Base-by-base conservation (phyloP, 2,797 vertebrate species). In the Gymnothorax reevesii region DNA sequence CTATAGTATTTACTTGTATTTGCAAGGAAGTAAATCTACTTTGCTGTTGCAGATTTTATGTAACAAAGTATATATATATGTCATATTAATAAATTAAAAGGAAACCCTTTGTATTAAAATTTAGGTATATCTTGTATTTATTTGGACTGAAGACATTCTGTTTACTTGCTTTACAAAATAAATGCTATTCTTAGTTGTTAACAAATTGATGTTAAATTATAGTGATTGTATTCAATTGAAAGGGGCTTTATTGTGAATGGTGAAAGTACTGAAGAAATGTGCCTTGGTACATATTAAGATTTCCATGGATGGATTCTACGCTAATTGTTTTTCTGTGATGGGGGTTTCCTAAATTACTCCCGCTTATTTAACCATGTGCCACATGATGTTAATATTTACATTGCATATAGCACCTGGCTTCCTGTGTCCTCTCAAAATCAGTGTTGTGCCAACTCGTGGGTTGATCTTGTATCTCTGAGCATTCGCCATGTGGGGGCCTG, bases 11-110 rank as follows among this genome's bases (percentile, higher is more conserved):
- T 96, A 96, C 95, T 93, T 96, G 93, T 96, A 95, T 93, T 97
- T 97, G 96, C 96, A 96, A 97, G 95, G 95, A 96, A 96, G 96
- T 96, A 95, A 96, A 94, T 92, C 95, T 95, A 95, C 95, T 97
- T 97, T 97, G 96, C 97, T 96, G 96, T 98, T 97, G 96, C 97
- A 97, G 95, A 97, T 97, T 98, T 98, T 97, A 97, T 97, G 97
- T 98, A 97, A 97, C 94, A 96, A 97, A 22, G 9, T 69, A 69
- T 60, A 60, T 94, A 93, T 94, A 92, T 94, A 96, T 96, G 94
- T 97, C 96, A 93, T 95, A 96, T 96, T 96, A 97, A 97, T 97
- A 97, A 97, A 96, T 95, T 83, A 92, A 93, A 95, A 96, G 90
- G 93, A 93, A 93, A 94, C 96, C 95, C 93, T 98, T 98, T 98